Evolutionary conservation across 2,888 invertebrate species (phyloP).

Genomic region (Chrysolina americana): DNA sequence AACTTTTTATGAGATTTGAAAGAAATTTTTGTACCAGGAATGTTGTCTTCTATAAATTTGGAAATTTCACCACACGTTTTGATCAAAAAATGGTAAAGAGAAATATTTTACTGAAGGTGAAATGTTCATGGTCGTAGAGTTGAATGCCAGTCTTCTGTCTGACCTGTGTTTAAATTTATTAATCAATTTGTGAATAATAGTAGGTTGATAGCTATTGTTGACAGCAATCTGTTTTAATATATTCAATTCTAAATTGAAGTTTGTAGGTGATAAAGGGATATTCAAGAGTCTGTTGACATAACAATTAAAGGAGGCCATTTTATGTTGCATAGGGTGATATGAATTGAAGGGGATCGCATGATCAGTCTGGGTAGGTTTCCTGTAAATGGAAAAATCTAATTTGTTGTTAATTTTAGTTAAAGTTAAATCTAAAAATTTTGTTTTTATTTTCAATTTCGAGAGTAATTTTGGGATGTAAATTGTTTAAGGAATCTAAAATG

Average conservation of each 20-base stretch:
- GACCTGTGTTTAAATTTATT: not conserved
- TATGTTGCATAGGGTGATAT: not conserved
- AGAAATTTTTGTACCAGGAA: too few species aligned
- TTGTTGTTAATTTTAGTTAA: too few species aligned
- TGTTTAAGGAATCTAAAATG: too few species aligned
- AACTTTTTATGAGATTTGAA: too few species aligned
- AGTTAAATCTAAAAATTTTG: too few species aligned
- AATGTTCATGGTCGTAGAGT: not conserved
- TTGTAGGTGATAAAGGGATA: not conserved
- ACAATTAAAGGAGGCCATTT: not conserved
- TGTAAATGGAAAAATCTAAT: too few species aligned
- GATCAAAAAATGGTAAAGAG: too few species aligned
- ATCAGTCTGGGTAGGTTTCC: too few species aligned
- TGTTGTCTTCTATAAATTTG: not conserved
- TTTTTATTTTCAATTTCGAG: too few species aligned
- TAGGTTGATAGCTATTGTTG: not conserved
- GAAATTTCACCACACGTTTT: not conserved
- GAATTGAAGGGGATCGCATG: too few species aligned
- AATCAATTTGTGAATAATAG: not conserved
- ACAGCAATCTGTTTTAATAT: too few species aligned
- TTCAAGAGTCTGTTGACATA: not conserved
- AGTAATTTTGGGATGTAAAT: too few species aligned
- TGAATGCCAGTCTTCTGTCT: slow-evolving; percentile 1
- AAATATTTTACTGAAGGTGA: not conserved
- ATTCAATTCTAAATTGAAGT: not conserved